phyloP scores from a whole-genome alignment of 2,113 vertebrate species.

The Ginglymostoma cirratum region DNA sequence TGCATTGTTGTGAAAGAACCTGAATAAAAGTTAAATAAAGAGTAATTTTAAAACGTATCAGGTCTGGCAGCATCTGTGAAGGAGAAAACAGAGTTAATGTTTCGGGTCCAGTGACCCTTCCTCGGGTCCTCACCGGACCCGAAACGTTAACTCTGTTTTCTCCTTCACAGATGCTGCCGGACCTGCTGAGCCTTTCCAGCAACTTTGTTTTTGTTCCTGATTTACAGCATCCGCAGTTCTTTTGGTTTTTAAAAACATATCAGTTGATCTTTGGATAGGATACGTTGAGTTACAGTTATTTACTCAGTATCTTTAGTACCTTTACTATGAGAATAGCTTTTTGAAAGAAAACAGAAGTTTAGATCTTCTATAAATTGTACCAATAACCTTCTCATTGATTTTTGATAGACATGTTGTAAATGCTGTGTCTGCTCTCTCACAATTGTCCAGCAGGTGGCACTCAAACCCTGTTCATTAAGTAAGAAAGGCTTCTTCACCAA shows the following conservation, averaged over 20 bases:
- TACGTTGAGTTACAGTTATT: background rate
- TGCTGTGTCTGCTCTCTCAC: background rate
- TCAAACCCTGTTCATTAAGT: background rate
- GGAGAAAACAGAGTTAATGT: no score
- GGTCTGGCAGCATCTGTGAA: no score
- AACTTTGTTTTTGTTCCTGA: no score
- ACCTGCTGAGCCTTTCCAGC: no score
- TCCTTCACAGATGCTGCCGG: no score
- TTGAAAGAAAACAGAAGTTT: background rate
- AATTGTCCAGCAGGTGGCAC: conserved; percentile 17
- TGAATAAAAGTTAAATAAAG: background rate
- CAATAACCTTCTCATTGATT: no score
- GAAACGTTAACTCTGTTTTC: no score
- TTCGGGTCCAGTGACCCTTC: no score
- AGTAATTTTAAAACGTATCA: background rate
- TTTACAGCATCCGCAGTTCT: no score
- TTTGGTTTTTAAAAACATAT: no score
- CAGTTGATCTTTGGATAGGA: background rate
- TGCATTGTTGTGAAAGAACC: background rate
- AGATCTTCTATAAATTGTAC: background rate
- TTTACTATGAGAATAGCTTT: background rate
- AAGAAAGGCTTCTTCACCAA: background rate
- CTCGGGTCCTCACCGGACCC: no score
- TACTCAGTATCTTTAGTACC: background rate
- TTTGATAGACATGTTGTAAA: background rate